phyloP scores from a whole-genome alignment of 2,888 invertebrate genomes.

The Molorchus minor region DNA sequence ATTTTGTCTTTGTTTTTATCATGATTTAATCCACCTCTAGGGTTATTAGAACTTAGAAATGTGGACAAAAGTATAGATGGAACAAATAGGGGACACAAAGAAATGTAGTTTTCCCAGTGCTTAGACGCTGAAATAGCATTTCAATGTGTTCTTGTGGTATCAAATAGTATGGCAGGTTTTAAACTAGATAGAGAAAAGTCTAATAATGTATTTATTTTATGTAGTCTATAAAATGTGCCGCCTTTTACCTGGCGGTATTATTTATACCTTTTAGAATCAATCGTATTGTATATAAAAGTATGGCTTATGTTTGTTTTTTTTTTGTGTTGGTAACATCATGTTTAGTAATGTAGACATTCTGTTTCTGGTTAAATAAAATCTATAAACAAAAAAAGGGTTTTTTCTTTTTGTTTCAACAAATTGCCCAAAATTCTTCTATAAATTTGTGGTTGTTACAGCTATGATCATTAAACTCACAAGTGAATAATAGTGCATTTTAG shows the following conservation, averaged over 20 bases:
- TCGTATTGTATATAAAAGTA: slow-evolving; percentile 19
- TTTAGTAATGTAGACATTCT: slow-evolving; percentile 22
- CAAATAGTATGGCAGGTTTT: slow-evolving; percentile 25
- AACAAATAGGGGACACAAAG: slow-evolving; percentile 1
- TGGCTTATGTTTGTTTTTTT: slow-evolving; percentile 19
- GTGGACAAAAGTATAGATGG: background rate
- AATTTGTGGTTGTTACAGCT: too few species aligned
- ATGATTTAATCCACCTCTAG: too few species aligned
- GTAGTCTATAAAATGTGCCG: slow-evolving; percentile 24
- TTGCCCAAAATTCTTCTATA: too few species aligned
- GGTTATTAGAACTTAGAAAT: too few species aligned
- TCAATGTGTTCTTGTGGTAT: slow-evolving; percentile 22
- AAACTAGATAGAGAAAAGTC: slow-evolving; percentile 24
- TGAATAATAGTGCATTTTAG: too few species aligned
- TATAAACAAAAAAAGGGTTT: background rate
- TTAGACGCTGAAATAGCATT: slow-evolving; percentile 23
- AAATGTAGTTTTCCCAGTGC: slow-evolving; percentile 3
- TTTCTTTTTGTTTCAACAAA: background rate
- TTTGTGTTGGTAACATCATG: slow-evolving; percentile 13
- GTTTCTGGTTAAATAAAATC: slow-evolving; percentile 27
- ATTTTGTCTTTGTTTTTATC: too few species aligned
- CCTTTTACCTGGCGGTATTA: too few species aligned
- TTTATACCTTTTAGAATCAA: slow-evolving; percentile 23
- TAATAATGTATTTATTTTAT: slow-evolving; percentile 41
- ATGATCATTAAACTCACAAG: background rate